Evolutionary conservation across 2,797 vertebrate species (phyloP), one percentile per base, ranked within the genome.

Genomic region (Sternarchorhynchus goeldii): DNA sequence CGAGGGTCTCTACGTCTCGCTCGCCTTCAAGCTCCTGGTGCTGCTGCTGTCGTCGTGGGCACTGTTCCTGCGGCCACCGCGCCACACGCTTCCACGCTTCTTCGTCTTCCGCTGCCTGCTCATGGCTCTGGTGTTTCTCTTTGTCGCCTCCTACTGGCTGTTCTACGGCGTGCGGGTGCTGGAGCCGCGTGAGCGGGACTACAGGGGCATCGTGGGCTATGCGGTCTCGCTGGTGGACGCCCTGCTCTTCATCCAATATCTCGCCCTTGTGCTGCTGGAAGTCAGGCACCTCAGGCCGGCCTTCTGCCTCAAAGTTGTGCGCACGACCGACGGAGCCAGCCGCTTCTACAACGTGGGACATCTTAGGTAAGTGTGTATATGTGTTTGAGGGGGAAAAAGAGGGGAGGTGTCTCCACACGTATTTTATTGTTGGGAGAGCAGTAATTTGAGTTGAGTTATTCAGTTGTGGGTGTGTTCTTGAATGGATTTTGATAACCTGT

Each of bases 21-120:
- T 98, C 90, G 96, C 97, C 89, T 98, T 99, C 90, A 99, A 99
- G 84, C 93, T 98, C 82, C 95, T 98, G 75, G 96, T 98, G 58
- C 91, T 99, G 75, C 93, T 97, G 58, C 90, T 99, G 89, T 96
- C 95, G 45, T 95, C 96, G 74, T 99, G 97, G 97, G 97, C 97
- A 0, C 88, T 98, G 39, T 98, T 98, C 90, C 95, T 97, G 89
- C 92, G 96, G 2, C 93, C 95, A 0, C 95, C 96, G 1, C 94
- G 94, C 6, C 94, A 96, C 32, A 92, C 94, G 1, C 93, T 98
- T 73, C 97, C 97, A 0, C 94, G 97, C 0, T 89, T 97, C 72
- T 95, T 96, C 0, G 94, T 95, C 25, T 95, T 98, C 86, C 92
- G 96, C 0, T 94, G 96, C 0, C 86, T 98, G 29, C 94, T 98